Percentiles rank a stretch among this genome's conserved stretches.
Evolutionary conservation across 2,797 vertebrate genomes (phyloP).

Genomic region (Scyliorhinus canicula): DNA sequence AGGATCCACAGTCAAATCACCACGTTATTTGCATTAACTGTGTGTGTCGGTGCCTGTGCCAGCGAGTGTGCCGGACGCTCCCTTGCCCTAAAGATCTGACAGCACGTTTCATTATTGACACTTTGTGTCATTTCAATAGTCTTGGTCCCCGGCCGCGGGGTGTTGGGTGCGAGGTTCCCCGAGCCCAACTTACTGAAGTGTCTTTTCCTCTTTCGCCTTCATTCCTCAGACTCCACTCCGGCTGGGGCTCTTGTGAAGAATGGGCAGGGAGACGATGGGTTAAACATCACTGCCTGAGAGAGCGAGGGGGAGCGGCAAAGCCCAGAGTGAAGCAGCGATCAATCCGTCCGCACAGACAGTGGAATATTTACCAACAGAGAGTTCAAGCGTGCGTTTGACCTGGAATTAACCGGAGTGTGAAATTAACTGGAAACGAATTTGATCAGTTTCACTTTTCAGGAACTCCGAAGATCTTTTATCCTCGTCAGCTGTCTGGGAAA

Average conservation of each 20-base stretch:
- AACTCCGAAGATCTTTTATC: not conserved
- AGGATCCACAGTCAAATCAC: not conserved
- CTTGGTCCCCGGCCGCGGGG: not conserved
- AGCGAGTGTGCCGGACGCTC: not conserved
- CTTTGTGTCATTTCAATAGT: not conserved
- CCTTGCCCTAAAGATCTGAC: too few species aligned
- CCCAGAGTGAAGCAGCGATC: not conserved
- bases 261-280: not conserved
- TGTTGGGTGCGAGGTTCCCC: not conserved
- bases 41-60: not conserved
- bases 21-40: not conserved
- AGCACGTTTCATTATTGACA: not conserved
- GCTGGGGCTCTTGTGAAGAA: not conserved
- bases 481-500: not conserved
- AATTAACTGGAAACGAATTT: not conserved
- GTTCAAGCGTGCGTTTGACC: not conserved
- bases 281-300: not conserved
- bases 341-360: not conserved
- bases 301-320: not conserved
- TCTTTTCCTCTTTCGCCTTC: not conserved
- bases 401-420: not conserved
- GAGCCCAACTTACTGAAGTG: not conserved
- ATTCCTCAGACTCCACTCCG: not conserved
- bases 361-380: not conserved
- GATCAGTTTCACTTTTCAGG: not conserved